These are phyloP conservation scores for Semnornis frantzii DNA, from an alignment of 2,113 vertebrate genomes.

Conservation along the genomic window DNA sequence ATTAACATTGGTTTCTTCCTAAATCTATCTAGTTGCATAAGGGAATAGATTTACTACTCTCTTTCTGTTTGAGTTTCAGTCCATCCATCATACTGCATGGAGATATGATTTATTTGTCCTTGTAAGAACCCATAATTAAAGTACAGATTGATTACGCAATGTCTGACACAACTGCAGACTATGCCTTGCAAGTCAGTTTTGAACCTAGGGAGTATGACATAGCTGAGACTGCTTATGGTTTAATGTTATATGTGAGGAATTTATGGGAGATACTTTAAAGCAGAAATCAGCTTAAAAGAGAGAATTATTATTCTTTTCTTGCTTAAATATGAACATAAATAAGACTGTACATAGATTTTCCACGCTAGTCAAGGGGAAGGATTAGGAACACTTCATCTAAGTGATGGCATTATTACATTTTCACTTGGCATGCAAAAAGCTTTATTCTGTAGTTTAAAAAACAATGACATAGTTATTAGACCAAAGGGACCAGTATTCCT, in stretches of 20 bases:
- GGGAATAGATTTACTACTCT: not conserved
- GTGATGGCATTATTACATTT: not conserved
- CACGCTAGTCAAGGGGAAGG: not conserved
- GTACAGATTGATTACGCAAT: slow-evolving; percentile 24
- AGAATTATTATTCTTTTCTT: slow-evolving; percentile 14
- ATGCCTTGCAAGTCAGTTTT: not conserved
- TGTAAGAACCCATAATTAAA: slow-evolving; percentile 29
- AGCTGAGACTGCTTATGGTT: slow-evolving; percentile 36
- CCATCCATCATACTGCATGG: not conserved
- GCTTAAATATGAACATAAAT: slow-evolving; percentile 20
- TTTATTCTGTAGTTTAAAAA: not conserved
- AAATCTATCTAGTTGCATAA: not conserved
- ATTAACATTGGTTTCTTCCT: slow-evolving; percentile 1
- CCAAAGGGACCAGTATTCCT: not conserved
- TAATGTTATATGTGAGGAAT: slow-evolving; percentile 35
- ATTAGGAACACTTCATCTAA: slow-evolving; percentile 25
- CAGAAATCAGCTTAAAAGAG: slow-evolving; percentile 36
- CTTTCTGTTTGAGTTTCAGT: not conserved
- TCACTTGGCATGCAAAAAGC: not conserved
- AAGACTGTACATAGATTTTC: slow-evolving; percentile 13
- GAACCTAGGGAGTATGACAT: not conserved
- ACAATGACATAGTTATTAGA: not conserved
- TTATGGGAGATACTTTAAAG: slow-evolving; percentile 15
- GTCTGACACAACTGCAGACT: slow-evolving; percentile 2
- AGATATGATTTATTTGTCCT: slow-evolving; percentile 22